Evolutionary conservation across 2,888 invertebrate species (phyloP).

Genomic region (Ichneumon xanthorius): DNA sequence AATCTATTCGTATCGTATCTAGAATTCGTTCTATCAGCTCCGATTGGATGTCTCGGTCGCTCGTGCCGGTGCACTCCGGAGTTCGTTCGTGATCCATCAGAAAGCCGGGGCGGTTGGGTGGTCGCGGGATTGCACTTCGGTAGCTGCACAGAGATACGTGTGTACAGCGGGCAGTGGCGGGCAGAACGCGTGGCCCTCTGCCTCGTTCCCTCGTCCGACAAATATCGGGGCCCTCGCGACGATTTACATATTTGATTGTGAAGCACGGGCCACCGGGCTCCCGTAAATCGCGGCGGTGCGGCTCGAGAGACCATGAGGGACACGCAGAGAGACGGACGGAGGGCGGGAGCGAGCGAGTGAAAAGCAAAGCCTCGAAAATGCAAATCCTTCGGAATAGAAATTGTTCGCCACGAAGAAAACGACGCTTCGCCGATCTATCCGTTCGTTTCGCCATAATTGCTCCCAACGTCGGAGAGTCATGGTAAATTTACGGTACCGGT

Average conservation of each 20-base stretch:
- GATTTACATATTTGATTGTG: slow-evolving; percentile 82
- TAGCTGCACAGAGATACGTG: slow-evolving; percentile 46
- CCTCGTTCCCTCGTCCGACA: slow-evolving; percentile 69
- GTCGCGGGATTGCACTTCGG: slow-evolving; percentile 51
- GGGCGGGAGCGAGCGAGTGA: background rate
- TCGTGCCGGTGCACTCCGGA: slow-evolving; percentile 4
- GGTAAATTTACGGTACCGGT: slow-evolving; percentile 57
- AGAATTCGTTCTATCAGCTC: slow-evolving; percentile 41
- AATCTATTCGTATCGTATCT: slow-evolving; percentile 43
- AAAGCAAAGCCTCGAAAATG: slow-evolving; percentile 62
- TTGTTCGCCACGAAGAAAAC: slow-evolving; percentile 42
- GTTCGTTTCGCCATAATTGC: slow-evolving; percentile 63
- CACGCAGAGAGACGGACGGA: slow-evolving; percentile 3
- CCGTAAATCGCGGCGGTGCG: slow-evolving; percentile 73
- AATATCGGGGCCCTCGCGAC: slow-evolving; percentile 73
- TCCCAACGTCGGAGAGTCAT: slow-evolving; percentile 50
- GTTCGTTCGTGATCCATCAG: slow-evolving; percentile 23
- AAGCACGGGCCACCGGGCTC: slow-evolving; percentile 69
- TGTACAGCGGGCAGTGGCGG: slow-evolving; percentile 44
- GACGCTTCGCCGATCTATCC: slow-evolving; percentile 54
- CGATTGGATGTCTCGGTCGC: slow-evolving; percentile 22
- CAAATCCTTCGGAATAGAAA: slow-evolving; percentile 66
- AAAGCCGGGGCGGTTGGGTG: slow-evolving; percentile 49
- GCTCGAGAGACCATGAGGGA: slow-evolving; percentile 15
- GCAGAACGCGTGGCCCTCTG: slow-evolving; percentile 53